Evolutionary conservation across 2,888 invertebrate genomes (phyloP).

Genomic region (Trissonchulus latispiculum): DNA sequence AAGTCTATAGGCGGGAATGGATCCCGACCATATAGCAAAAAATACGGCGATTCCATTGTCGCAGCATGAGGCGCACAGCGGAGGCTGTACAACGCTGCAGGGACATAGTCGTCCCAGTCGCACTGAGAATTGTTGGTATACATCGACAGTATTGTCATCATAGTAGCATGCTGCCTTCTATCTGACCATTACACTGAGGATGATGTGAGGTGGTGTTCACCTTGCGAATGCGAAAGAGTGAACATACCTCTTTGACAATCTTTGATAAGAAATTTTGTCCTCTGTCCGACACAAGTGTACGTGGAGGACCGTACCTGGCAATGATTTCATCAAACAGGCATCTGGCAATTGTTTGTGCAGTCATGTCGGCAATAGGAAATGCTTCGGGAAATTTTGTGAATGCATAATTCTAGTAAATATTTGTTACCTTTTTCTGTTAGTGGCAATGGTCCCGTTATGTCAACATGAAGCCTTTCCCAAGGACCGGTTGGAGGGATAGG

Average conservation of each 20-base stretch:
- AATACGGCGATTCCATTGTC: slow-evolving; percentile 27
- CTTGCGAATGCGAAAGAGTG: slow-evolving; percentile 21
- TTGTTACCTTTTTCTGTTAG: slow-evolving; percentile 20
- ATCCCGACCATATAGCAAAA: slow-evolving; percentile 28
- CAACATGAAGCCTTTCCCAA: slow-evolving; percentile 18
- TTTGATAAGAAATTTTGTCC: slow-evolving; percentile 27
- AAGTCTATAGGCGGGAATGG: slow-evolving; percentile 28
- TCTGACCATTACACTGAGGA: slow-evolving; percentile 29
- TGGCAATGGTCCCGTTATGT: slow-evolving; percentile 22
- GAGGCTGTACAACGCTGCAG: slow-evolving; percentile 26
- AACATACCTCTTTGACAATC: slow-evolving; percentile 25
- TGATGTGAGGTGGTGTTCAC: slow-evolving; percentile 27
- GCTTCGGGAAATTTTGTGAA: slow-evolving; percentile 20
- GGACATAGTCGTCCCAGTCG: slow-evolving; percentile 29
- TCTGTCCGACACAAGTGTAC: slow-evolving; percentile 27
- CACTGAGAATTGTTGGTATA: slow-evolving; percentile 25
- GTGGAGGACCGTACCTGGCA: slow-evolving; percentile 20
- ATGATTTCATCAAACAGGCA: slow-evolving; percentile 16
- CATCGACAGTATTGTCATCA: slow-evolving; percentile 29
- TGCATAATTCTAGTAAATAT: slow-evolving; percentile 25
- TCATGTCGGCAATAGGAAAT: neutral
- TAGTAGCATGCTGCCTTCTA: slow-evolving; percentile 31
- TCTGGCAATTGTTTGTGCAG: neutral
- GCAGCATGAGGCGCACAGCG: slow-evolving; percentile 26
- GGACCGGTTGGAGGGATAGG: slow-evolving; percentile 14